Conservation (phyloP, 2,113 vertebrate genomes). For the Silurus glanis region DNA sequence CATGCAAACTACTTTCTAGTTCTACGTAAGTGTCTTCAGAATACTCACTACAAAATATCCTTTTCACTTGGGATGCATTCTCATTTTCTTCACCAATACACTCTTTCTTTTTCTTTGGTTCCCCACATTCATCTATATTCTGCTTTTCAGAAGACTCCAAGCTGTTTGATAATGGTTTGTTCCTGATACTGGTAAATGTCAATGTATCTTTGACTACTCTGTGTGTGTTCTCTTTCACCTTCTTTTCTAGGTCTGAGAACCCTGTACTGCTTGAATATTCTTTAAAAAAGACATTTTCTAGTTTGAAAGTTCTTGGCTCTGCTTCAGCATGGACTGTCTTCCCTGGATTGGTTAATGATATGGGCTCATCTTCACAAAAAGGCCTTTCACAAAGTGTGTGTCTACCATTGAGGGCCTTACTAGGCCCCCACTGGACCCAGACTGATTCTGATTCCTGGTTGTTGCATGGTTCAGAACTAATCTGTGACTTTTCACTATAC, state of each 20-base stretch:
- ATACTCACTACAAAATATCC: not conserved
- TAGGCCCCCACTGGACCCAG: slow-evolving; percentile 44
- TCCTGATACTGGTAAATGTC: slow-evolving; percentile 65
- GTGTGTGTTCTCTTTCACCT: slow-evolving; percentile 53
- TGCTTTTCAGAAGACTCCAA: slow-evolving; percentile 44
- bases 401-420: slow-evolving; percentile 19
- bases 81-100: slow-evolving; percentile 56
- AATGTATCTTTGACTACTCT: slow-evolving; percentile 54
- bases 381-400: slow-evolving; percentile 40
- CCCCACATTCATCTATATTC: slow-evolving; percentile 3
- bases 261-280: slow-evolving; percentile 53
- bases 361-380: slow-evolving; percentile 42
- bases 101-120: slow-evolving; percentile 19
- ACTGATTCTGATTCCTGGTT: slow-evolving; percentile 51
- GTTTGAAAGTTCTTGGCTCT: slow-evolving; percentile 59
- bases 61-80: slow-evolving; percentile 44
- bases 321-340: slow-evolving; percentile 59
- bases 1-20: slow-evolving; percentile 52
- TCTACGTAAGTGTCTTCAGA: slow-evolving; percentile 55
- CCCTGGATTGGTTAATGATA: slow-evolving; percentile 62
- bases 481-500: slow-evolving; percentile 58
- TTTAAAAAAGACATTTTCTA: slow-evolving; percentile 62
- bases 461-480: slow-evolving; percentile 53
- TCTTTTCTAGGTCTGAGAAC: slow-evolving; percentile 55
- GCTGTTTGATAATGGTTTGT: slow-evolving; percentile 54